Percentiles rank a stretch among this genome's conserved stretches.
phyloP scores from a whole-genome alignment of 2,888 invertebrate species.

The Elegia similella region DNA sequence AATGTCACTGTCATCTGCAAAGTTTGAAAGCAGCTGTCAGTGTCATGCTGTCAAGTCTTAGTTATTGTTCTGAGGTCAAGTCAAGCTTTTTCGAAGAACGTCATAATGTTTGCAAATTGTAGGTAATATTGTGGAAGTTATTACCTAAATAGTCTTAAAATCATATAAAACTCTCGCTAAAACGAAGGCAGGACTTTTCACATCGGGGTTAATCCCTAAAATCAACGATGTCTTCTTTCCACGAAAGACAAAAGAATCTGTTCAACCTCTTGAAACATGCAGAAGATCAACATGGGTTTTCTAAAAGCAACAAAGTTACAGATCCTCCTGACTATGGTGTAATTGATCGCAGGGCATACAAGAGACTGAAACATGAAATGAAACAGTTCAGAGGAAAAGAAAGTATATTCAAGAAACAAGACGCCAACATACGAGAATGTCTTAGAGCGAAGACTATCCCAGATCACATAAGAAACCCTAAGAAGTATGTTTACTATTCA shows the following conservation, averaged over 20 bases:
- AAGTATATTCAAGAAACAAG: slow-evolving; percentile 90
- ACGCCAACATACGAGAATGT: slow-evolving; percentile 83
- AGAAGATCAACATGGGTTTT: slow-evolving; percentile 77
- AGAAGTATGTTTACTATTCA: slow-evolving; percentile 91
- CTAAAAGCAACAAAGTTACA: slow-evolving; percentile 52
- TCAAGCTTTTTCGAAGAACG: too few species aligned
- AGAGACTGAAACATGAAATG: slow-evolving; percentile 74
- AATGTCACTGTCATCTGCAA: too few species aligned
- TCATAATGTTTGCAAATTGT: too few species aligned
- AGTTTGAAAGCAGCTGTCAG: too few species aligned
- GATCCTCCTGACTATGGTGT: slow-evolving; percentile 52
- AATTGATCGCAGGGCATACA: slow-evolving; percentile 57
- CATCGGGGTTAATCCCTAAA: not conserved
- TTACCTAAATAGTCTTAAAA: too few species aligned
- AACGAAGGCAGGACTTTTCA: not conserved
- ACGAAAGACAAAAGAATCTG: slow-evolving; percentile 84
- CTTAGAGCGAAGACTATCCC: slow-evolving; percentile 67
- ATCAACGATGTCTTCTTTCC: slow-evolving; percentile 67
- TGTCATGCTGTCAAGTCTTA: too few species aligned
- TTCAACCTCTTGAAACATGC: slow-evolving; percentile 86
- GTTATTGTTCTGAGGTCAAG: too few species aligned
- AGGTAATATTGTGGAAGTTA: too few species aligned
- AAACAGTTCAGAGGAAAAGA: slow-evolving; percentile 86
- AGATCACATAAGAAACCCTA: slow-evolving; percentile 86
- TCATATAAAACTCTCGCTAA: too few species aligned